Evolutionary conservation across 2,797 vertebrate genomes (phyloP), one percentile per base, ranked within the genome.

Genomic region (Carapus acus): DNA sequence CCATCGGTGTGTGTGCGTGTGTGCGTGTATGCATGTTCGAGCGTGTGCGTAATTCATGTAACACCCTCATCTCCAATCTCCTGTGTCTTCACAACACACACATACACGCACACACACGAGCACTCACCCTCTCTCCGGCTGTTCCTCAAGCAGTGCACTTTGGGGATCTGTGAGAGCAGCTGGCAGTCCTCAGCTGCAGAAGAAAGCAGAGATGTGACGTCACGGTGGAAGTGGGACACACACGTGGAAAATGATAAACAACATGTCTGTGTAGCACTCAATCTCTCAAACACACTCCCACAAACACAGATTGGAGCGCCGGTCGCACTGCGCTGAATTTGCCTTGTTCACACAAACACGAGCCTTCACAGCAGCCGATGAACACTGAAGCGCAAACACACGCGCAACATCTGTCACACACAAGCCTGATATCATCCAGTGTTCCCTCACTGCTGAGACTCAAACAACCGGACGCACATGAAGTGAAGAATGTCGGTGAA

Each of bases 61-160:
- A 27, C 4, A 27, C 24, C 24, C 24, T 9, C 4, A 9, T 5
- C 24, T 9, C 24, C 24, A 9, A 9, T 27, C 24, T 40, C 20
- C 2, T 2, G 13, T 7, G 27, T 14, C 17, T 29, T 9, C 18
- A 6, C 15, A 40, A 29, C 27, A 29, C 27, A 29, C 27, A 29
- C 27, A 29, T 11, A 29, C 27, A 29, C 27, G 11, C 27, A 29
- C 27, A 29, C 27, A 29, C 27, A 29, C 16, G 18, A 54, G 55
- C 54, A 81, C 91, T 86, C 74, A 98, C 95, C 95, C 89, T 98
- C 94, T 80, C 95, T 82, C 12, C 86, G 84, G 20, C 69, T 86
- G 54, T 97, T 98, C 69, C 94, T 92, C 65, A 98, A 83, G 78
- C 95, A 98, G 66, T 87, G 92, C 59, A 99, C 92, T 80, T 96